Evolutionary conservation across 1,140 invertebrate species (phyloP).

Genomic region (Eumaeus atala): DNA sequence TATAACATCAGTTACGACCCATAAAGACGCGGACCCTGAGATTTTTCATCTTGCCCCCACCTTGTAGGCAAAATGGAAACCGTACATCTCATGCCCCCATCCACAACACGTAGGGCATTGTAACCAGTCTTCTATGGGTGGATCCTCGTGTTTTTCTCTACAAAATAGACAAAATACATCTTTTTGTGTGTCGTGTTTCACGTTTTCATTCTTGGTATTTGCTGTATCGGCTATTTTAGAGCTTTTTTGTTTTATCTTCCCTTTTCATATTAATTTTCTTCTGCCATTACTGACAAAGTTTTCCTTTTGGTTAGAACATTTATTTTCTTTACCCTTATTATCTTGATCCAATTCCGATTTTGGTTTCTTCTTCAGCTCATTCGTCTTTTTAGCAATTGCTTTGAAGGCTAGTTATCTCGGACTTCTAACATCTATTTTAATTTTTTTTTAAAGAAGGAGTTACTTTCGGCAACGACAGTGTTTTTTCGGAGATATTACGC

Average conservation of each 20-base stretch:
- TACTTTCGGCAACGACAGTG: not conserved
- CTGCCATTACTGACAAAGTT: no score
- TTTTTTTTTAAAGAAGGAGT: not conserved
- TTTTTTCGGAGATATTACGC: not conserved
- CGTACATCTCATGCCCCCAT: not conserved
- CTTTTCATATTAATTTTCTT: no score
- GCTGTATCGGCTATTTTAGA: no score
- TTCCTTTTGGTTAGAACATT: no score
- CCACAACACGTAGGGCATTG: not conserved
- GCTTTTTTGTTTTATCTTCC: no score
- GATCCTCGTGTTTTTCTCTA: not conserved
- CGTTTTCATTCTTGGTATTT: no score
- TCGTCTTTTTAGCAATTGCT: not conserved
- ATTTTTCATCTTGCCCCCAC: slow-evolving; percentile 4
- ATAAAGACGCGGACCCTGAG: not conserved
- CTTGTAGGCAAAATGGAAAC: slow-evolving; percentile 2
- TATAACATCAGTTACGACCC: not conserved
- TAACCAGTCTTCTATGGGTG: not conserved
- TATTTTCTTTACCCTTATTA: no score
- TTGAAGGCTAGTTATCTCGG: not conserved
- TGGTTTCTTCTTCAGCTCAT: not conserved
- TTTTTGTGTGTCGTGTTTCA: no score
- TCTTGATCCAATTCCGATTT: no score
- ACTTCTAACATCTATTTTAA: not conserved
- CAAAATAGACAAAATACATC: not conserved